These are phyloP conservation scores for Turnix velox DNA, from an alignment of 2,113 vertebrate species.

Conservation along the genomic window DNA sequence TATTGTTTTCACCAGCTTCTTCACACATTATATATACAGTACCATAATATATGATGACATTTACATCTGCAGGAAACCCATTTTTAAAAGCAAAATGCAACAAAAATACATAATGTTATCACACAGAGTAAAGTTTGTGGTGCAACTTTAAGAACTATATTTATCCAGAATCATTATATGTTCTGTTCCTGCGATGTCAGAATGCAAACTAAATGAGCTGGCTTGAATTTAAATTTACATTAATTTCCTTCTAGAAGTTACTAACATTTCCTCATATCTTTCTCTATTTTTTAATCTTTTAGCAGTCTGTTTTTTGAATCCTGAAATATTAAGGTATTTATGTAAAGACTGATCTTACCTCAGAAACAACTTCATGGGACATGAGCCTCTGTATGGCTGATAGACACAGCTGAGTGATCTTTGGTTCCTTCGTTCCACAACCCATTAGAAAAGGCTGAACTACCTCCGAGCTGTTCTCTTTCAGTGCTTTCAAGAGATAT, in stretches of 20 bases:
- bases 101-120: neutral
- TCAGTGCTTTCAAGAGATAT: slow-evolving; percentile 83
- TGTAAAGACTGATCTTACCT: slow-evolving; percentile 76
- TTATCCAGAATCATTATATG: neutral
- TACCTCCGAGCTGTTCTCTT: slow-evolving; percentile 97
- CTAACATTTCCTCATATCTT: neutral
- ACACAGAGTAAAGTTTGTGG: neutral
- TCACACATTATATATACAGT: neutral
- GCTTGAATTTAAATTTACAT: neutral
- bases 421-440: slow-evolving; percentile 98
- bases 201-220: neutral
- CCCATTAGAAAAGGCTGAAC: slow-evolving; percentile 99
- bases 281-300: no score
- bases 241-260: neutral
- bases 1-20: neutral
- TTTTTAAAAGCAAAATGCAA: neutral
- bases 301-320: neutral
- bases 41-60: neutral
- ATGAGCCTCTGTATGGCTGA: slow-evolving; percentile 98
- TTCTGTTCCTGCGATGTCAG: neutral
- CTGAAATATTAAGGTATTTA: neutral
- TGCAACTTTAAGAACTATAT: neutral
- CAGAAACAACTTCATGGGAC: slow-evolving; percentile 98
- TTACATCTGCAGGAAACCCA: neutral
- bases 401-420: slow-evolving; percentile 96